Base-by-base conservation (phyloP, 1,140 invertebrate species). In the Geopemphigus sp. region DNA sequence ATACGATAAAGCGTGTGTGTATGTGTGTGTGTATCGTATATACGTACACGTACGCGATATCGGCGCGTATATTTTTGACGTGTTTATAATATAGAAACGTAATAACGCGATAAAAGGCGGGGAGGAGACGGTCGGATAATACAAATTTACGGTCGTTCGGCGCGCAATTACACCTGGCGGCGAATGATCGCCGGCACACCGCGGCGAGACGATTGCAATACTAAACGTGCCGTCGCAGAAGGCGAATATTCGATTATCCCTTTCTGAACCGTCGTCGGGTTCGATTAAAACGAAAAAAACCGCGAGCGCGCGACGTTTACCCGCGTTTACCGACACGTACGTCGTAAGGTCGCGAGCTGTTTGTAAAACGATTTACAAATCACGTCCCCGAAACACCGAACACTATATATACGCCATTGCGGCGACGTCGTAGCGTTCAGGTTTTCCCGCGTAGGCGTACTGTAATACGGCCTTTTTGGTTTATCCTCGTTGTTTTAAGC, bases 81-180 rank as follows among this genome's bases (percentile, higher is more conserved):
- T 32, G 61, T 32, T 29, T 15, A 32, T 63, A 63, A 63, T 32
- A 32, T n/a, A 63, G 15, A 11, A 19, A 39, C n/a, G 19, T 32
- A n/a, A 63, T 17, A 19, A 47, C 22, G 22, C 12, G 64, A 45
- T 66, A 14, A 45, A 66, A 24, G 14, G n/a, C n/a, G n/a, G n/a
- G n/a, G n/a, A 12, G 11, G 11, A 47, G 64, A 22, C 19, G n/a
- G 19, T 11, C 32, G 39, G 32, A 32, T 26, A 24, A 47, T 47
- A 47, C n/a, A 66, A 63, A n/a, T 63, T 8, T 63, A n/a, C 17
- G 29, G 8, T 39, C n/a, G n/a, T 66, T 45, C 39, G 32, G 12
- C 24, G 39, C 47, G 64, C 64, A 47, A 68, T 68, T 68, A 68
- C 64, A 68, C n/a, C 64, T 68, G 39, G 64, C 29, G 17, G 19